Conservation (phyloP, 35 echinoderm and acorn worm species). For the Heliocidaris tuberculata region DNA sequence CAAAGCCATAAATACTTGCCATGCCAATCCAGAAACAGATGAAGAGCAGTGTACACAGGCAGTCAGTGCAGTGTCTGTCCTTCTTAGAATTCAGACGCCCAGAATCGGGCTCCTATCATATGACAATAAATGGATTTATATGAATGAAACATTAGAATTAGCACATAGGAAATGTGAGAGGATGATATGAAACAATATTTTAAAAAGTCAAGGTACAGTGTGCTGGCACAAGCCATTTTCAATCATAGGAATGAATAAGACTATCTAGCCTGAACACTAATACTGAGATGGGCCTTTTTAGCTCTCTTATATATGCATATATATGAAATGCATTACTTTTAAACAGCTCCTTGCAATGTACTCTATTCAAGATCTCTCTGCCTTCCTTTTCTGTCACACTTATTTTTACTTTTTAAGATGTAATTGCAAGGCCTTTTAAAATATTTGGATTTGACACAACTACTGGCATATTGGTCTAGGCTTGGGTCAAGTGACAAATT, state of each 20-base stretch:
- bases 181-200: background rate
- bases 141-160: background rate
- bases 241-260: background rate
- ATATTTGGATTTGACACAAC: no score
- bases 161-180: background rate
- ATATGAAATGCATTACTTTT: background rate
- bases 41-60: slow-evolving; percentile 80
- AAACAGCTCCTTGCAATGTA: background rate
- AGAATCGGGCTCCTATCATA: slow-evolving; percentile 36
- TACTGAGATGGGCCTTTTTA: background rate
- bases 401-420: no score
- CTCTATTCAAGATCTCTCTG: no score
- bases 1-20: slow-evolving; percentile 52
- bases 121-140: background rate
- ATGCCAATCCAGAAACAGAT: slow-evolving; percentile 83
- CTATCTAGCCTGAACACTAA: background rate
- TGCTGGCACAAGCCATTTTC: background rate
- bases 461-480: no score
- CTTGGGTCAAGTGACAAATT: no score
- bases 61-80: slow-evolving; percentile 83
- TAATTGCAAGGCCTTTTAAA: no score
- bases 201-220: background rate
- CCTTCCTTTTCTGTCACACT: no score
- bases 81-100: slow-evolving; percentile 65
- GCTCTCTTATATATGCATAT: background rate